A percentile compares a stretch with the other conserved stretches of the same genome.
These are phyloP conservation scores for Seira musarum DNA, from an alignment of 2,888 invertebrate species.

Conservation along the genomic window DNA sequence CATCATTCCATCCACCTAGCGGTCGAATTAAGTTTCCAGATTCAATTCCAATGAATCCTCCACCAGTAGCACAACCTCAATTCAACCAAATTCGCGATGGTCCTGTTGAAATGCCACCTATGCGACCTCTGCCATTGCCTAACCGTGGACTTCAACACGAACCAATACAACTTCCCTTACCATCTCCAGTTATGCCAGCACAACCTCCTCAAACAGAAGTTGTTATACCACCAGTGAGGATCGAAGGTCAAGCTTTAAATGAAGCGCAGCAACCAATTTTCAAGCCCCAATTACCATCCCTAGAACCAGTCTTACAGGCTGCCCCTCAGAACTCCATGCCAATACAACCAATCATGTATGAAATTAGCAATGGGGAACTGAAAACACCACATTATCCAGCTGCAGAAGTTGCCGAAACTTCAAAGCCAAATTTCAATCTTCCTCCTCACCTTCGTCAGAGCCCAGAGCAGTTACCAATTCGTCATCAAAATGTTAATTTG, in stretches of 20 bases:
- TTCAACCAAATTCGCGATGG: background rate
- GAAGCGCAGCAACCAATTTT: no score
- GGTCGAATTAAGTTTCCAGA: background rate
- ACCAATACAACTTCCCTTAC: background rate
- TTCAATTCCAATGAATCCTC: background rate
- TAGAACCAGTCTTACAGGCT: conserved; percentile 11
- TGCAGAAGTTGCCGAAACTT: background rate
- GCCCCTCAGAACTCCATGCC: conserved; percentile 8
- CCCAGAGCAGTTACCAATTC: background rate
- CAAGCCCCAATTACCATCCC: conserved; percentile 8
- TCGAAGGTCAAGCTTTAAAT: no score
- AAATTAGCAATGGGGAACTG: conserved; percentile 32
- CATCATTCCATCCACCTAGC: background rate
- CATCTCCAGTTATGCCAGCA: background rate
- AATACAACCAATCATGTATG: conserved; percentile 22
- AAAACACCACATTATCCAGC: conserved; percentile 18
- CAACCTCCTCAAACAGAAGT: background rate
- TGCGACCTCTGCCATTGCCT: background rate
- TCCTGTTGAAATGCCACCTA: background rate
- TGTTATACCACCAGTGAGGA: no score
- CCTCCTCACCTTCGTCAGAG: conserved; percentile 13
- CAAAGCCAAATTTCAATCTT: conserved; percentile 6
- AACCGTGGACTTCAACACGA: background rate
- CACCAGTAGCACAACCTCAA: background rate
- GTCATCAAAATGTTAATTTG: conserved; percentile 13